Evolutionary conservation across 1,140 invertebrate genomes (phyloP).

Genomic region (Sarcophaga peregrina): DNA sequence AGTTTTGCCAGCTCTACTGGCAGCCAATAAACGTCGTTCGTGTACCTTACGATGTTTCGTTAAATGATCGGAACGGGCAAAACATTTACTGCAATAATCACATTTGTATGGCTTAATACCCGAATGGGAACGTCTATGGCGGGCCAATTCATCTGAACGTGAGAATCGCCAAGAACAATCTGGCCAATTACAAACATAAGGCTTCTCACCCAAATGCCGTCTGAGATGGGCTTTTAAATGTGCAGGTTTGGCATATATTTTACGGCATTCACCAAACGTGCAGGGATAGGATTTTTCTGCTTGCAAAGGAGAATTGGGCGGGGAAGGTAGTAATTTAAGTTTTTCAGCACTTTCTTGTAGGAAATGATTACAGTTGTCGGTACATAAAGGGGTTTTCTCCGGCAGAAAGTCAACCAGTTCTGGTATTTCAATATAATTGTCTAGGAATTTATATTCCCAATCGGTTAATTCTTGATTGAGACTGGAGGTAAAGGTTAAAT

Average conservation of each 20-base stretch:
- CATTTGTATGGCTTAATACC: conserved; percentile 88
- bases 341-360: conserved; percentile 64
- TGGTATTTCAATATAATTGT: conserved; percentile 61
- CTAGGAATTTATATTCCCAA: conserved; percentile 60
- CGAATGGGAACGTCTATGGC: conserved; percentile 73
- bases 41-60: conserved; percentile 91
- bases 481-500: background rate
- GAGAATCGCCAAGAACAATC: conserved; percentile 96
- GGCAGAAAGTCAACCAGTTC: conserved; percentile 64
- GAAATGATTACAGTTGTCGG: conserved; percentile 66
- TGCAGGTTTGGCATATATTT: conserved; percentile 91
- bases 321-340: conserved; percentile 44
- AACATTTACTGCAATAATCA: conserved; percentile 83
- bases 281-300: conserved; percentile 69
- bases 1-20: conserved; percentile 54
- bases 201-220: conserved; percentile 94
- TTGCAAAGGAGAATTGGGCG: background rate
- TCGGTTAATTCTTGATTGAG: conserved; percentile 55
- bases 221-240: conserved; percentile 94
- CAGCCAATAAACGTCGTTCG: conserved; percentile 70
- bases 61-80: conserved; percentile 90
- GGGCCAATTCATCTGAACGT: conserved; percentile 86
- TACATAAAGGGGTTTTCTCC: conserved; percentile 66
- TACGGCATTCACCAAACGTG: conserved; percentile 72
- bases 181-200: conserved; percentile 89